Evolutionary conservation across 2,113 vertebrate species (phyloP).

Genomic region (Dipodomys ordii): DNA sequence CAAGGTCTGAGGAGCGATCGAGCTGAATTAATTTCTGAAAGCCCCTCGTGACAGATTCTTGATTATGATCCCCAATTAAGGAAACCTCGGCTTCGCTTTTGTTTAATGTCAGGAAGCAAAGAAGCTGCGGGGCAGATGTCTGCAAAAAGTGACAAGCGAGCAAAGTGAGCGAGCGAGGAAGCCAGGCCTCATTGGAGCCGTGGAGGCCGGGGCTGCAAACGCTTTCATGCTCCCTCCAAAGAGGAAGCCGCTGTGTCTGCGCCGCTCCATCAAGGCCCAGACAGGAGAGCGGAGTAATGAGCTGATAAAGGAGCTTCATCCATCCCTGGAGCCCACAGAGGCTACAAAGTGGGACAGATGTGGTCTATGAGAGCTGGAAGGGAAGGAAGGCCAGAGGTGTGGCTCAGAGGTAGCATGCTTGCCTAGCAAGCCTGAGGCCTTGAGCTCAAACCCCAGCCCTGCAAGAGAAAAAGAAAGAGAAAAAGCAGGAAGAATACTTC

Average conservation of each 20-base stretch:
- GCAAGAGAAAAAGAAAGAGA: too few species aligned
- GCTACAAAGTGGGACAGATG: background rate
- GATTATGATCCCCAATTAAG: slow-evolving; percentile 65
- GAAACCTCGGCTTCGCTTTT: background rate
- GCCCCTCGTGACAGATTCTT: slow-evolving; percentile 25
- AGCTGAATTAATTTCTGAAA: slow-evolving; percentile 44
- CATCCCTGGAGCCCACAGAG: background rate
- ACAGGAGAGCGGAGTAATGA: rapidly evolving
- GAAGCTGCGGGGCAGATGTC: background rate
- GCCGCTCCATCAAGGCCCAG: background rate
- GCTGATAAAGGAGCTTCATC: background rate
- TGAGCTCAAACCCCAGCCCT: background rate
- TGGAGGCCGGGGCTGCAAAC: rapidly evolving
- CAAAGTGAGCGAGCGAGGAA: background rate
- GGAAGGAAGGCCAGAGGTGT: background rate
- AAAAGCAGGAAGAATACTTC: too few species aligned
- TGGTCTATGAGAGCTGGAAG: background rate
- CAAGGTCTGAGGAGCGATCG: slow-evolving; percentile 1
- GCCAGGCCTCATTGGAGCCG: rapidly evolving
- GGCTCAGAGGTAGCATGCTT: background rate
- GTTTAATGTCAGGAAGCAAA: slow-evolving; percentile 62
- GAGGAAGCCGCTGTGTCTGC: background rate
- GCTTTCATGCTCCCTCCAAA: background rate
- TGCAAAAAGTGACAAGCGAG: background rate
- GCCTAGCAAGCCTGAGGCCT: background rate